A percentile compares a stretch with the other conserved stretches of the same genome.
phyloP scores from a whole-genome alignment of 2,113 vertebrate species.

The Euleptes europaea region DNA sequence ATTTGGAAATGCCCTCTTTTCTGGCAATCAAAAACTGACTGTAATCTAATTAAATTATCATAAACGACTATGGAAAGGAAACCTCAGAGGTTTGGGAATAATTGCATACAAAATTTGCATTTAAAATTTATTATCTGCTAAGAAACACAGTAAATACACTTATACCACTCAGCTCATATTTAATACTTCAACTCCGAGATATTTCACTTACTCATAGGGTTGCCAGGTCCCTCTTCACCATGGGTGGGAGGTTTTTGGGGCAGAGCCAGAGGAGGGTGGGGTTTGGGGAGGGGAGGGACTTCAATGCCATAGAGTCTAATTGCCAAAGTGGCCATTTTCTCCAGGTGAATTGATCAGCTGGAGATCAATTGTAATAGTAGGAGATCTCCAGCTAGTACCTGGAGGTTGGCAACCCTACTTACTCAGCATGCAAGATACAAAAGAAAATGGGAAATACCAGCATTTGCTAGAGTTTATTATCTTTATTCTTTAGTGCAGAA shows the following conservation, averaged over 20 bases:
- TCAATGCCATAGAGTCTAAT: no score
- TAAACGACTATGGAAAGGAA: conserved; percentile 26
- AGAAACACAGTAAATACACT: neutral
- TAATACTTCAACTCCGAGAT: neutral
- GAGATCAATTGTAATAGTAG: no score
- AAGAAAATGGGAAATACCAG: neutral
- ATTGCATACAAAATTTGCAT: neutral
- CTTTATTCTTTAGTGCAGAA: neutral
- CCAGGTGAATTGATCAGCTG: no score
- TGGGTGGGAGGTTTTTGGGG: no score
- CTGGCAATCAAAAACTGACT: conserved; percentile 20
- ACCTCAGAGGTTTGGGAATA: conserved; percentile 4
- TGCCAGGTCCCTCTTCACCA: no score
- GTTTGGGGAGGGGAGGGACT: no score
- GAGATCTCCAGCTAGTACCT: no score
- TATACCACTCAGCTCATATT: neutral
- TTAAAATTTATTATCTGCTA: neutral
- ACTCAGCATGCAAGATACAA: neutral
- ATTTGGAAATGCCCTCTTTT: conserved; percentile 21
- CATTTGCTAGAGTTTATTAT: neutral
- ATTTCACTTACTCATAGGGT: neutral
- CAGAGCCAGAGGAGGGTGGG: no score
- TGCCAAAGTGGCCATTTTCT: no score
- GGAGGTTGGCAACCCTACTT: no score
- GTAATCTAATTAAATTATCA: conserved; percentile 36